A percentile compares a stretch with the other conserved stretches of the same genome.
phyloP scores from a whole-genome alignment of 2,113 vertebrate species.

The Tretioscincus oriximinensis region DNA sequence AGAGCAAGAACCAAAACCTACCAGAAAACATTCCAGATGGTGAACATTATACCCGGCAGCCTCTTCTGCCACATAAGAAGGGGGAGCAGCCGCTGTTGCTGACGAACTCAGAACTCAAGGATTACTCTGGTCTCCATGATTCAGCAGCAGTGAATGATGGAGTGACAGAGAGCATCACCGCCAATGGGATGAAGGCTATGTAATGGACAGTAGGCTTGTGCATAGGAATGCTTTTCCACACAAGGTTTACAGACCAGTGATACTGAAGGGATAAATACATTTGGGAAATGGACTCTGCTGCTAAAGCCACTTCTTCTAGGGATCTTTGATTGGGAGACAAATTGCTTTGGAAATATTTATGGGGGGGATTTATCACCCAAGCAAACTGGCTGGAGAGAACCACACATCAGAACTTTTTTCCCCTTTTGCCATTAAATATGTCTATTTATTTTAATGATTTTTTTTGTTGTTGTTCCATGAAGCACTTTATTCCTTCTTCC shows the following conservation, averaged over 20 bases:
- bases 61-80: conserved; percentile 83
- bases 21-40: conserved; percentile 90
- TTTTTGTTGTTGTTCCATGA: conserved; percentile 62
- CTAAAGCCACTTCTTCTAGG: conserved; percentile 44
- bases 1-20: conserved; percentile 88
- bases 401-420: conserved; percentile 66
- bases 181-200: conserved; percentile 85
- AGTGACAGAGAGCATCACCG: conserved; percentile 79
- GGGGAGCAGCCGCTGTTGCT: conserved; percentile 93
- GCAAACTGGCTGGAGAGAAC: conserved; percentile 49
- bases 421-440: conserved; percentile 70
- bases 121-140: conserved; percentile 92
- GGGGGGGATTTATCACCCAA: conserved; percentile 42
- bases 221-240: conserved; percentile 58
- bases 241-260: conserved; percentile 59
- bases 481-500: conserved; percentile 78
- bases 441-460: conserved; percentile 81
- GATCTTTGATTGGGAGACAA: conserved; percentile 45
- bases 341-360: conserved; percentile 56
- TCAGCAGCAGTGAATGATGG: conserved; percentile 74
- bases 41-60: conserved; percentile 90
- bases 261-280: conserved; percentile 37
- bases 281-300: conserved; percentile 56
- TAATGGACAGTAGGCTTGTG: conserved; percentile 53
- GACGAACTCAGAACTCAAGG: conserved; percentile 88